Conservation (phyloP, 2,113 vertebrate genomes). For the Pelmatolapia mariae region DNA sequence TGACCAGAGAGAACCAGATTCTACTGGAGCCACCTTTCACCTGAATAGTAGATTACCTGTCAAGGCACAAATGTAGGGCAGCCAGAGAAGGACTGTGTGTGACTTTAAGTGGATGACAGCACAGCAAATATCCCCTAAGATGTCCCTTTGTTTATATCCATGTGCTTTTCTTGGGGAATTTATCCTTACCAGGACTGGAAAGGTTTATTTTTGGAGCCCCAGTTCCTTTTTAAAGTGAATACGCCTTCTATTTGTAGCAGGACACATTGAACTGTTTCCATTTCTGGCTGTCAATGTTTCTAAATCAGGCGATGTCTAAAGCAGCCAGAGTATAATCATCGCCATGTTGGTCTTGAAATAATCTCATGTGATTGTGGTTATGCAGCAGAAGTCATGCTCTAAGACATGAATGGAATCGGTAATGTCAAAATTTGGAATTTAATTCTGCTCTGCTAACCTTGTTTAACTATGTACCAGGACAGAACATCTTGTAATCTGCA, state of each 20-base stretch:
- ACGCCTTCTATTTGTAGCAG: conserved; percentile 39
- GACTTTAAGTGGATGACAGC: conserved; percentile 40
- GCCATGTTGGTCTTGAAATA: neutral
- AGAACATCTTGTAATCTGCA: neutral
- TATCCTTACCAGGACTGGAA: conserved; percentile 4
- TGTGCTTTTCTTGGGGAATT: conserved; percentile 15
- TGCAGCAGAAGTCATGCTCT: neutral
- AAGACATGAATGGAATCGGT: neutral
- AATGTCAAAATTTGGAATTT: neutral
- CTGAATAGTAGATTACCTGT: conserved; percentile 38
- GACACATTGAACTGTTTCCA: conserved; percentile 27
- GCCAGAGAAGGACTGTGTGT: conserved; percentile 10
- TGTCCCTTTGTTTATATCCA: neutral
- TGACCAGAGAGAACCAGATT: conserved; percentile 29
- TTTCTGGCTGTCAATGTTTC: conserved; percentile 37
- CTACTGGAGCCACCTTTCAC: conserved; percentile 4
- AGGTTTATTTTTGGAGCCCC: conserved; percentile 46
- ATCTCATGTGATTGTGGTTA: conserved; percentile 41
- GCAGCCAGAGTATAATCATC: neutral
- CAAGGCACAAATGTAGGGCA: conserved; percentile 34
- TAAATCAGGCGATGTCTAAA: conserved; percentile 27
- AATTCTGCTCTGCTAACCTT: neutral
- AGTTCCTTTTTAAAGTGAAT: conserved; percentile 47
- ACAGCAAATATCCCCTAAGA: conserved; percentile 49
- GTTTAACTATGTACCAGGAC: neutral